These are phyloP conservation scores for Paratilapia polleni DNA, from an alignment of 2,113 vertebrate species.

Conservation along the genomic window DNA sequence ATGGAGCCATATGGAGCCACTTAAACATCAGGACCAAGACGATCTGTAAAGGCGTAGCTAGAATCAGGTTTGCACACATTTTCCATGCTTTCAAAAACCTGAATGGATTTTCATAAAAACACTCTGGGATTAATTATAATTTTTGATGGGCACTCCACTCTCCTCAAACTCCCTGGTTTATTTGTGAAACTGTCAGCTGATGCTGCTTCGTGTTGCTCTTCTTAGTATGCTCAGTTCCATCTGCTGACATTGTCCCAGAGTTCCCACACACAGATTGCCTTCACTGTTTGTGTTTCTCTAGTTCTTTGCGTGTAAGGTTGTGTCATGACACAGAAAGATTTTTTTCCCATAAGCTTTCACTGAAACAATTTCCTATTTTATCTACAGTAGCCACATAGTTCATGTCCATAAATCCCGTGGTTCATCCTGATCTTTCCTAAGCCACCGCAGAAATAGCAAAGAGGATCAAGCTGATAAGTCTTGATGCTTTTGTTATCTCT, in stretches of 20 bases:
- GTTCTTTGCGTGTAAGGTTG: background rate
- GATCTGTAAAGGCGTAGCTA: background rate
- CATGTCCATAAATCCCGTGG: background rate
- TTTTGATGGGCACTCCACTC: background rate
- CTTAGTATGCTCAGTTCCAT: slow-evolving; percentile 11
- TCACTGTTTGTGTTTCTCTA: background rate
- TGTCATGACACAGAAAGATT: background rate
- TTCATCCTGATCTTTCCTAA: background rate
- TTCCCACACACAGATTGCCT: slow-evolving; percentile 15
- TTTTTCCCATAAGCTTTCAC: background rate
- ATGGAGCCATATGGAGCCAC: too few species aligned
- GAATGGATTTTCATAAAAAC: background rate
- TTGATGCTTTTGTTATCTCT: background rate
- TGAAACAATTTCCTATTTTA: background rate
- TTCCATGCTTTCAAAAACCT: background rate
- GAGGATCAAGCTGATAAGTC: background rate
- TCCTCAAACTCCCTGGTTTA: background rate
- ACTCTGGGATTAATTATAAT: background rate
- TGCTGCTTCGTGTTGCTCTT: background rate
- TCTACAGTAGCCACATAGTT: background rate
- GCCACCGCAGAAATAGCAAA: background rate
- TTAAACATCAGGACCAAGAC: background rate
- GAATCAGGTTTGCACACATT: background rate
- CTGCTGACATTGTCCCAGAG: slow-evolving; percentile 16
- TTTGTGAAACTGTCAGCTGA: background rate